Base-by-base conservation (phyloP, 2,113 vertebrate genomes). In the Suricata suricatta region DNA sequence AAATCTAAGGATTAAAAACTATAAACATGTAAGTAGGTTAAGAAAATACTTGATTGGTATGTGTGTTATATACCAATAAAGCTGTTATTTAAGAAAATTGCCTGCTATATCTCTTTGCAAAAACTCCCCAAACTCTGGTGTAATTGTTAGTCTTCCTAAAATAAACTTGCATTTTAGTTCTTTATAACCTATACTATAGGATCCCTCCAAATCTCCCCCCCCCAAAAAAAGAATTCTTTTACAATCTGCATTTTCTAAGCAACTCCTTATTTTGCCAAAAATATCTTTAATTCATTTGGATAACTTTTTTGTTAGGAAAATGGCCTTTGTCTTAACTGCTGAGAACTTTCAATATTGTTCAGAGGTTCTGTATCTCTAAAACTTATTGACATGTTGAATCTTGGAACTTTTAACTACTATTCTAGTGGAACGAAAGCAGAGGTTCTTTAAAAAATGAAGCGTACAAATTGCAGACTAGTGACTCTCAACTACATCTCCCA, bases 1-100 rank as follows among this genome's bases (percentile, higher is more conserved):
- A 57, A 83, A 95, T 29, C 29, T 95, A 97, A 96, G 52, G 17
- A 57, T 87, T 63, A 84, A 87, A 95, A 95, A 72, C 33, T 85
- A 54, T 72, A 83, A 87, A 93, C 7, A 72, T 44, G 17, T 5
- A 92, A 90, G 2, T 54, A 71, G 23, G 68, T 72, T 81, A 71
- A 90, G 80, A 41, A 68, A 80, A 82, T 72, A 92, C 31, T 57
- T 84, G 57, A 93, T 29, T 96, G n/a, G 29, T 38, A 90, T 66
- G 9, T 80, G 33, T 83, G 77, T 68, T 93, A 13, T 60, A 60
- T 71, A 63, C 90, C 47, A 90, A 68, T 84, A 94, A 92, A 84
- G 38, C 50, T 88, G 33, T 72, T 86, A 71, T 74, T 93, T 79
- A 69, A 82, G 66, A 83, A 95, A 90, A 80, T 64, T 88, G 66